Percentiles rank a stretch among this genome's conserved stretches.
Conservation (phyloP, 2,797 vertebrate species). For the Sternotherus odoratus region DNA sequence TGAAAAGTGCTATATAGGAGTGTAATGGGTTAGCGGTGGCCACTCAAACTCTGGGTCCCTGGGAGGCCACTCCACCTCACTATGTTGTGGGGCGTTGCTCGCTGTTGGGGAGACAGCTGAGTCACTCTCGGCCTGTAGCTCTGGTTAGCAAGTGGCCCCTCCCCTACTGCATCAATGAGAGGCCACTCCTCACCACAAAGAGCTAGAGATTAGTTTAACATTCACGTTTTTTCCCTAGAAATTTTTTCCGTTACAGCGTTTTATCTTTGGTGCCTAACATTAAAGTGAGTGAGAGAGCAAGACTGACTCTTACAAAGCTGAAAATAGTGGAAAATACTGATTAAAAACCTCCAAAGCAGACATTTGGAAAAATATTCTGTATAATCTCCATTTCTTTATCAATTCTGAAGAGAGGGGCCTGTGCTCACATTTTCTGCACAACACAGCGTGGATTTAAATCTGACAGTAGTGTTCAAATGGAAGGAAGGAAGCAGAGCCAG, state of each 20-base stretch:
- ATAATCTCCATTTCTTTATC: neutral
- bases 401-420: neutral
- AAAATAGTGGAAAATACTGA: neutral
- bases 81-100: too few relatives aligned
- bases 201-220: neutral
- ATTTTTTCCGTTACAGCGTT: neutral
- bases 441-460: neutral
- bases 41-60: too few relatives aligned
- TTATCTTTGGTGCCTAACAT: neutral
- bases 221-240: neutral
- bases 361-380: neutral
- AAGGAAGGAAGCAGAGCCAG: neutral
- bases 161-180: too few relatives aligned
- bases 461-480: neutral
- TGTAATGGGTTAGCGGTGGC: too few relatives aligned
- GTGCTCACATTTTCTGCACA: neutral
- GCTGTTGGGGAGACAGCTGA: too few relatives aligned
- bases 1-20: neutral
- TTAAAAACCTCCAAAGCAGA: neutral
- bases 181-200: too few relatives aligned
- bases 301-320: neutral
- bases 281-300: neutral
- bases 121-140: too few relatives aligned
- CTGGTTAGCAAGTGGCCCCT: too few relatives aligned
- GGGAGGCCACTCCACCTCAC: too few relatives aligned